Evolutionary conservation across 2,797 vertebrate species (phyloP), one percentile per base, ranked within the genome.

Genomic region (Adrianichthys oophorus): DNA sequence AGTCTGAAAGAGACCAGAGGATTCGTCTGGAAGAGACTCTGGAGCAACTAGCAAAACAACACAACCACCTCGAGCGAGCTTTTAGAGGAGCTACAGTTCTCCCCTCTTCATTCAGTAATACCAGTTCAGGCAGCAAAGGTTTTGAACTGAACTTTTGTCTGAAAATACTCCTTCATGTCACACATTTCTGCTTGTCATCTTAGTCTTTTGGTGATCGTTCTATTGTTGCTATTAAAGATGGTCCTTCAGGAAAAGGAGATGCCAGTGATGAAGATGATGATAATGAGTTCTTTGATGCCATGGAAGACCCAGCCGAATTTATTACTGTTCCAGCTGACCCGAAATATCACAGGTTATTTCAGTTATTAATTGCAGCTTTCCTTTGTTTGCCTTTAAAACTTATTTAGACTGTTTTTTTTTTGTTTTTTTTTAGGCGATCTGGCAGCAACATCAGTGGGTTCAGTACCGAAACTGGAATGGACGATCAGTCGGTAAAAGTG

Each of bases 21-120:
- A 93, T 98, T 74, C 93, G 97, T 0, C 84, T 98, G 87, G 97
- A 98, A 65, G 96, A 98, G 87, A 98, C 96, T 0, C 72, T 98
- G 65, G 96, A 98, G 81, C 97, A 98, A 85, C 74, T 98, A 67
- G 97, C 97, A 1, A 98, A 98, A 84, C 97, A 98, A 77, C 97
- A 98, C 85, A 98, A 98, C 83, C 95, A 98, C 78, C 86, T 98
- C 78, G 97, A 98, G 73, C 89, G 96, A 70, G 97, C 94, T 32
- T 98, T 98, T 83, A 94, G 95, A 0, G 97, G 97, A 0, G 95
- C 94, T 15, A 97, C 96, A 0, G 95, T 97, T 53, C 91, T 98
- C 46, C 92, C 95, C 0, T 65, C 94, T 1, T 85, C 91, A 12
- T 78, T 85, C 0, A 69, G 93, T 0, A 94, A 94, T 80, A 74